Conservation (phyloP, 2,888 invertebrate species). For the Neria commutata region DNA sequence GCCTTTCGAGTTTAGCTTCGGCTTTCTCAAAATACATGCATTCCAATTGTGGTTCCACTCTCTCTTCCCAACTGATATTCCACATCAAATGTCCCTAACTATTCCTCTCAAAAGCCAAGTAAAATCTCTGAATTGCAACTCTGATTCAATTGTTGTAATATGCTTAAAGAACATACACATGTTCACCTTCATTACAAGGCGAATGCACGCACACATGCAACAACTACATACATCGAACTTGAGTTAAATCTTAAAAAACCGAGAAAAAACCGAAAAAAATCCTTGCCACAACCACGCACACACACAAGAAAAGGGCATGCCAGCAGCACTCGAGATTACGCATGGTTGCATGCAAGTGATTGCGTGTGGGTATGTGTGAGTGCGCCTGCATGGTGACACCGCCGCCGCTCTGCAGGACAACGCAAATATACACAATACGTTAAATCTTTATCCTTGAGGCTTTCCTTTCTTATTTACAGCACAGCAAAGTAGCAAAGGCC, state of each 20-base stretch:
- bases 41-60: too few relatives aligned
- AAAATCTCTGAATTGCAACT: slow-evolving; percentile 1
- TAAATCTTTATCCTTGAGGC: slow-evolving; percentile 7
- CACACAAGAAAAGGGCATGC: background rate
- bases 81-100: background rate
- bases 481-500: background rate
- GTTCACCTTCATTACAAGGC: background rate
- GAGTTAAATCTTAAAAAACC: slow-evolving; percentile 4
- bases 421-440: slow-evolving; percentile 14
- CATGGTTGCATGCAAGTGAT: too few relatives aligned
- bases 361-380: background rate
- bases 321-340: slow-evolving; percentile 2
- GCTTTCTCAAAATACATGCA: too few relatives aligned
- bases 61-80: background rate
- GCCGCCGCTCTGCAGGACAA: background rate
- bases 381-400: background rate
- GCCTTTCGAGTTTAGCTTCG: too few relatives aligned
- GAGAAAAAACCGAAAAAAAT: background rate
- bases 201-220: slow-evolving; percentile 9
- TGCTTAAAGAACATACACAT: background rate
- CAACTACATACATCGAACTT: slow-evolving; percentile 5
- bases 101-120: too few relatives aligned
- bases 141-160: background rate
- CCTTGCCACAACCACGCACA: background rate
- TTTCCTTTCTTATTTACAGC: background rate